Conservation (phyloP, 2,797 vertebrate genomes). For the Gallirallus australis region DNA sequence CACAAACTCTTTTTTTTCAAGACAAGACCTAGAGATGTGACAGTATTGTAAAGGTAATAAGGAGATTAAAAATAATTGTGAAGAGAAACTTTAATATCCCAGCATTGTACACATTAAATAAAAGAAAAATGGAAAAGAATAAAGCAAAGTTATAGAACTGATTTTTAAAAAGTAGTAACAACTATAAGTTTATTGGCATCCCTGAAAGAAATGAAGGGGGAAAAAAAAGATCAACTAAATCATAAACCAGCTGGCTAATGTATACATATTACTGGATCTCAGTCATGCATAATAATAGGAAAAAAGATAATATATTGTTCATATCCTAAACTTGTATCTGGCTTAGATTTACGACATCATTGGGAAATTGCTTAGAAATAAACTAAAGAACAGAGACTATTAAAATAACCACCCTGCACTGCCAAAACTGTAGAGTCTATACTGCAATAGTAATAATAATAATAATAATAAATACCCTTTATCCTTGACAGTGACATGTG, state of each 20-base stretch:
- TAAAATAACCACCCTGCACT: background rate
- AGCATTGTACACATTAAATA: background rate
- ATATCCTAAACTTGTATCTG: background rate
- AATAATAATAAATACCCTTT: background rate
- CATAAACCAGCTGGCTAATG: background rate
- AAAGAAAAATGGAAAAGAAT: background rate
- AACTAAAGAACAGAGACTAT: background rate
- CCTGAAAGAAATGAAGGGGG: background rate
- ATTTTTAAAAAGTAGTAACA: background rate
- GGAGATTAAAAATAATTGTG: background rate
- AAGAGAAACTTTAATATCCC: background rate
- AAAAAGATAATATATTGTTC: background rate
- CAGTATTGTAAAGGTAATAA: background rate
- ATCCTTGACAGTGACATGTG: background rate
- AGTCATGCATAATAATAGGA: background rate
- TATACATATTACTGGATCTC: background rate
- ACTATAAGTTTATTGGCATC: background rate
- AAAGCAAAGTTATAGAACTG: background rate
- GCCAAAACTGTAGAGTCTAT: background rate
- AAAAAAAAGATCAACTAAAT: background rate
- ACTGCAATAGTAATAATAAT: background rate
- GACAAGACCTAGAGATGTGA: background rate
- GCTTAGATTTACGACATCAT: background rate
- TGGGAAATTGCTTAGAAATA: conserved; percentile 15
- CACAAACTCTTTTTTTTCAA: background rate